Percentiles rank a stretch among this genome's conserved stretches.
Evolutionary conservation across 2,888 invertebrate species (phyloP).

Genomic region (Drosophila falleni): DNA sequence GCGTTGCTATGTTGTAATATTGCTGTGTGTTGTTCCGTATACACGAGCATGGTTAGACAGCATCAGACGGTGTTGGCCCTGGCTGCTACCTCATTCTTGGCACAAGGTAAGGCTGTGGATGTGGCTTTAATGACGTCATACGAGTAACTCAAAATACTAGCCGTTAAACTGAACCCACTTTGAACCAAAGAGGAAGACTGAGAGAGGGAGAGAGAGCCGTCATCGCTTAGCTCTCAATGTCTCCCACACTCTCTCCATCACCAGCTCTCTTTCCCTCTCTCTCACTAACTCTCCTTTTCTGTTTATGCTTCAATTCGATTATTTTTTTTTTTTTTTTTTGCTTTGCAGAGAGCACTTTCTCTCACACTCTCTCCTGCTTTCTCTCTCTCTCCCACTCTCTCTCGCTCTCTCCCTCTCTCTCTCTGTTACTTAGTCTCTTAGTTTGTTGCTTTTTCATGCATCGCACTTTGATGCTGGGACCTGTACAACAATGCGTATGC

Average conservation of each 20-base stretch:
- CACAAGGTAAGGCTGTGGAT: constrained; percentile 63
- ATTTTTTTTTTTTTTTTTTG: constrained; percentile 41
- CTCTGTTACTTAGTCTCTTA: not conserved
- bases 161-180: constrained; percentile 54
- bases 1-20: constrained; percentile 15
- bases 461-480: constrained; percentile 44
- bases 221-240: constrained; percentile 4
- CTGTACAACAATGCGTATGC: constrained; percentile 65
- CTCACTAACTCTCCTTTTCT: constrained; percentile 14
- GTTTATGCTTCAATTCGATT: constrained; percentile 51
- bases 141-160: constrained; percentile 57
- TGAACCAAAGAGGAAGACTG: not conserved
- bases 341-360: constrained; percentile 43
- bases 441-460: constrained; percentile 4
- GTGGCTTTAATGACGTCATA: constrained; percentile 76
- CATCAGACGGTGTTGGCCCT: constrained; percentile 35
- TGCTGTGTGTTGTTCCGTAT: constrained; percentile 18
- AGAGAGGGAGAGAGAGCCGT: not conserved
- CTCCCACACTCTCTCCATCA: constrained; percentile 3
- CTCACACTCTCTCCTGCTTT: not conserved
- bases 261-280: constrained; percentile 8
- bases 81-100: constrained; percentile 56
- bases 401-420: constrained; percentile 1
- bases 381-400: constrained; percentile 1
- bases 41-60: constrained; percentile 19